phyloP scores from a whole-genome alignment of 1,140 invertebrate genomes.

The Drosophila tani region DNA sequence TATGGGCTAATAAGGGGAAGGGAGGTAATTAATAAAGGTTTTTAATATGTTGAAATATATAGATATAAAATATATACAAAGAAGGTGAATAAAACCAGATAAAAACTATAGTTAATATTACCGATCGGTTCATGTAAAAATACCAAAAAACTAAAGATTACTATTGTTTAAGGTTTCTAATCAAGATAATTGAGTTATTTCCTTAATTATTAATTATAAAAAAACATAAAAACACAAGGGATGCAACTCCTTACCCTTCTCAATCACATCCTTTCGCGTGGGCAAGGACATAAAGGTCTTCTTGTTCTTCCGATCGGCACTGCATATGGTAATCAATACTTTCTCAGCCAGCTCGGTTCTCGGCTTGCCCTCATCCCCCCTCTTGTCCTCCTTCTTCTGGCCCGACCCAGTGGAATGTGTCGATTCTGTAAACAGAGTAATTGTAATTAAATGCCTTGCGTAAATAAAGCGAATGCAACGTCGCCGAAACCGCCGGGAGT shows the following conservation, averaged over 20 bases:
- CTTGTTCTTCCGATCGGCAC: conserved; percentile 71
- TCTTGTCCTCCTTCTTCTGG: conserved; percentile 19
- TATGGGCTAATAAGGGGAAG: conserved; percentile 47
- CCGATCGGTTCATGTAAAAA: no score
- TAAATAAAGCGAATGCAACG: conserved; percentile 4
- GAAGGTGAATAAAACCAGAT: no score
- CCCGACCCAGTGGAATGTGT: conserved; percentile 52
- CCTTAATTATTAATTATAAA: not conserved
- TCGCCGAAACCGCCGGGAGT: not conserved
- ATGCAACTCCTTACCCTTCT: conserved; percentile 55
- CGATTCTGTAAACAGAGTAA: conserved; percentile 31
- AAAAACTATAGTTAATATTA: no score
- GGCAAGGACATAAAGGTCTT: conserved; percentile 76
- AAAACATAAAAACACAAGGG: no score
- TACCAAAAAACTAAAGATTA: not conserved
- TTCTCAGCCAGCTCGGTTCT: conserved; percentile 61
- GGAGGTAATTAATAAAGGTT: not conserved
- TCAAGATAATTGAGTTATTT: not conserved
- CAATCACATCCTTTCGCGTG: conserved; percentile 71
- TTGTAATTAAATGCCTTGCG: not conserved
- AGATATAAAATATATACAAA: no score
- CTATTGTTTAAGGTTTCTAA: not conserved
- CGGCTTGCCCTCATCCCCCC: conserved; percentile 52
- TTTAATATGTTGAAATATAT: no score
- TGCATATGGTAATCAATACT: conserved; percentile 77